These are phyloP conservation scores for Salvator merianae DNA, from an alignment of 2,113 vertebrate genomes.

Conservation along the genomic window DNA sequence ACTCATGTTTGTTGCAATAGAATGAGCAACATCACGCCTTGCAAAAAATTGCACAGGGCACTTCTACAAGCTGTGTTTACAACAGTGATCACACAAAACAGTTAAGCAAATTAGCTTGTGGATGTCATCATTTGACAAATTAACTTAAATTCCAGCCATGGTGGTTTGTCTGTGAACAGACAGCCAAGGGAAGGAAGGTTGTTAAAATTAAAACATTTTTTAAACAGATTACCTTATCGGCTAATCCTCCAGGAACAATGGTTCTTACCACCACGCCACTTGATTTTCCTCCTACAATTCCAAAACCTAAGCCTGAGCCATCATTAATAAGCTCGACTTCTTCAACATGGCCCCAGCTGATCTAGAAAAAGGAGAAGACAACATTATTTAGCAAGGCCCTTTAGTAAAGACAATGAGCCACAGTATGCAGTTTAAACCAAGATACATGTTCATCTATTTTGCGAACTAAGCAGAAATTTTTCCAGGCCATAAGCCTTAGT, in stretches of 20 bases:
- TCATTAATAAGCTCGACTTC: constrained; percentile 93
- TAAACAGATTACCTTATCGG: constrained; percentile 84
- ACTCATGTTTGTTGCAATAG: not conserved
- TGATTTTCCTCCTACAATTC: constrained; percentile 92
- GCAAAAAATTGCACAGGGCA: no score
- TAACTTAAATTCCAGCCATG: no score
- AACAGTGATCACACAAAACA: no score
- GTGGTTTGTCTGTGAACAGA: not conserved
- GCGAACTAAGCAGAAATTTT: constrained; percentile 58
- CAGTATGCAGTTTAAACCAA: constrained; percentile 39
- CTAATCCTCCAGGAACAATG: constrained; percentile 87
- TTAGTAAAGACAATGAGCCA: no score
- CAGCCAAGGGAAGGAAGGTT: constrained; percentile 23
- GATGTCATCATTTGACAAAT: no score
- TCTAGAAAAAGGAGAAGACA: constrained; percentile 69
- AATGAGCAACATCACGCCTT: not conserved
- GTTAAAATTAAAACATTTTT: constrained; percentile 58
- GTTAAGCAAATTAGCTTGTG: no score
- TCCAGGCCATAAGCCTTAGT: constrained; percentile 60
- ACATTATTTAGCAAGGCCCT: not conserved
- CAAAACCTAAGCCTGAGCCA: constrained; percentile 94
- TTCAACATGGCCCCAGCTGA: constrained; percentile 87
- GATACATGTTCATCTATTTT: constrained; percentile 68
- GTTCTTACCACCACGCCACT: constrained; percentile 92
- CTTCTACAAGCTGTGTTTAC: no score